Base-by-base conservation (phyloP, 2,888 invertebrate species). In the Meta bourneti region DNA sequence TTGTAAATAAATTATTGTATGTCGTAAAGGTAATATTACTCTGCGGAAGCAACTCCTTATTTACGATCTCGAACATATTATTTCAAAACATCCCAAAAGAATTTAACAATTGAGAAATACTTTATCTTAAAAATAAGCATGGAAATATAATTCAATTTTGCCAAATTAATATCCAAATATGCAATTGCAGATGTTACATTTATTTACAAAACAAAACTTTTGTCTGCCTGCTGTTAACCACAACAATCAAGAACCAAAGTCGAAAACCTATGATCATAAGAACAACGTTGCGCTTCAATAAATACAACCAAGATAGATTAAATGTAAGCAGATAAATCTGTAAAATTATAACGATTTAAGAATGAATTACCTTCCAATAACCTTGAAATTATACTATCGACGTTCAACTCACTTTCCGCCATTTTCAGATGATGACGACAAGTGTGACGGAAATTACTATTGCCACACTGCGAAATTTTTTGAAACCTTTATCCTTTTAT, bases 341-440 rank as follows among this genome's bases (percentile, higher is more conserved):
- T 61, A 16, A 16, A 61, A 5, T 8, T 61, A 8, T 16, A 9
- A 61, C 5, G 20, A 81, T 61, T 51, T 81, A 81, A 49, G n/a
- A 75, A n/a, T 13, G 52, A 13, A 69, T 97, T 97, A 98, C 98
- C 98, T 98, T 98, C 98, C 95, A 98, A 96, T 95, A 98, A 97
- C 95, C 98, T 97, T 95, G 97, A 97, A 96, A 98, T 98, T 95
- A 98, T 98, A 96, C 97, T 98, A 96, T 98, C 98, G 96, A 98
- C 98, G 96, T 98, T 98, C 95, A 98, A 96, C 96, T 98, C 93
- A 82, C 93, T 90, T 77, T 93, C 93, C 90, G 92, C 88, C 90
- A 92, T 93, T 93, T 91, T 93, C 87, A 89, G 69, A 34, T 90
- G 93, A 87, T 92, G 92, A 93, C 91, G 89, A 87, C 90, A 90